Base-by-base conservation (phyloP, 2,888 invertebrate genomes). In the Hyposoter didymator region DNA sequence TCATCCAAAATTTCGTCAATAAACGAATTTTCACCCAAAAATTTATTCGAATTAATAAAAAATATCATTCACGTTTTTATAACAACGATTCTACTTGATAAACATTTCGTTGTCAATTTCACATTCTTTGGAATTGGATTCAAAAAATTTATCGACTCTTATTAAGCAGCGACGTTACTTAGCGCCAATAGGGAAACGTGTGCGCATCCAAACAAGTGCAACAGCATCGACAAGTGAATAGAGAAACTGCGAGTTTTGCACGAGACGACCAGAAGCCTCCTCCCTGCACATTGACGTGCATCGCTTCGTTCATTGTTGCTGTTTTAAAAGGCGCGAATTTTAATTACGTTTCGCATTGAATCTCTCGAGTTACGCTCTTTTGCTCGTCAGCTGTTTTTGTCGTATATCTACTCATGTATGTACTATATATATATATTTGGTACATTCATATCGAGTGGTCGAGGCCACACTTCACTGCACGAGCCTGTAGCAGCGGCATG, bases 381-480 rank as follows among this genome's bases (percentile, higher is more conserved):
- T 32, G 47, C 19, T 43, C 5, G 39, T 47, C 4, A 47, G 43
- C 32, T 7, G 35, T 62, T n/a, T 14, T 64, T 43, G 59, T 14
- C 59, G 28, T 55, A 43, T 59, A 47, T 22, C 7, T 43, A n/a
- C 12, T n/a, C n/a, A 2, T 39, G 12, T 19, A 17, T 17, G 17
- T 22, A 17, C n/a, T n/a, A n/a, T n/a, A 17, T 5, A 49, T 59
- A 22, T 59, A 59, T 59, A n/a, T 52, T 19, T 6, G 7, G 19
- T 52, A 19, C n/a, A 8, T 59, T 14, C 43, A 45, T 43, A 47
- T 75, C 45, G 28, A 62, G 47, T 43, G 59, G 43, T 74, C 39
- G 59, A 75, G 43, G 45, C 74, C 78, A 78, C 82, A 74, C 75
- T 82, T 19, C 69, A 45, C 74, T 78, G 73, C 59, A 43, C 84